phyloP scores from a whole-genome alignment of 2,888 invertebrate species.

The Protula sp. region DNA sequence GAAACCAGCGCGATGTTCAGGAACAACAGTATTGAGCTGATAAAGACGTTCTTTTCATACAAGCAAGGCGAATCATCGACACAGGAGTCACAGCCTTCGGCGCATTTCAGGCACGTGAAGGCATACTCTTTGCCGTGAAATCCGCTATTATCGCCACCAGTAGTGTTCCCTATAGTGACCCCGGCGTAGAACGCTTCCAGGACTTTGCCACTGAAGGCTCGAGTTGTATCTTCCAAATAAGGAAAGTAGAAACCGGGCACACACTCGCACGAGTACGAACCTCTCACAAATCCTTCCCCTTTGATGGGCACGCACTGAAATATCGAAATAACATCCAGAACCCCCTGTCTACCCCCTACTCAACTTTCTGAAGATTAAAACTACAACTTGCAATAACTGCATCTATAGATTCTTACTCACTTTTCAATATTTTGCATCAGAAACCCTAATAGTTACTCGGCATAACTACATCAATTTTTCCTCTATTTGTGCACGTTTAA shows the following conservation, averaged over 20 bases:
- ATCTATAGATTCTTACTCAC: no score
- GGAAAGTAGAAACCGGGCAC: slow-evolving; percentile 47
- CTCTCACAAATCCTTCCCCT: slow-evolving; percentile 39
- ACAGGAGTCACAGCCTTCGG: slow-evolving; percentile 42
- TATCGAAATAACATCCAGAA: no score
- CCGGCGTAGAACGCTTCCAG: slow-evolving; percentile 6
- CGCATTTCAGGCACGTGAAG: slow-evolving; percentile 36
- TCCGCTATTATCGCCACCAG: slow-evolving; percentile 28
- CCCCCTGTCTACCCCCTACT: no score
- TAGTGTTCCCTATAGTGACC: slow-evolving; percentile 32
- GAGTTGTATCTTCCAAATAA: slow-evolving; percentile 10
- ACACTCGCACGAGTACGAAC: slow-evolving; percentile 41
- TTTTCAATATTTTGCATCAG: no score
- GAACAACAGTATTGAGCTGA: slow-evolving; percentile 26
- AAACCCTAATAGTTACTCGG: no score
- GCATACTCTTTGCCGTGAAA: background rate
- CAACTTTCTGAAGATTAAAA: no score
- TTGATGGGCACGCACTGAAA: slow-evolving; percentile 34
- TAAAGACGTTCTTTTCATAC: slow-evolving; percentile 22
- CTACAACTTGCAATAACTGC: no score
- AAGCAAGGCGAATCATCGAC: slow-evolving; percentile 41
- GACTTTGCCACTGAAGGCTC: background rate
- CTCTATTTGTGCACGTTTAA: no score
- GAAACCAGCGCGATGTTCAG: slow-evolving; percentile 20
- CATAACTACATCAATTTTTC: no score